Conservation (phyloP, 2,797 vertebrate species). For the Leptoclinus maculatus region DNA sequence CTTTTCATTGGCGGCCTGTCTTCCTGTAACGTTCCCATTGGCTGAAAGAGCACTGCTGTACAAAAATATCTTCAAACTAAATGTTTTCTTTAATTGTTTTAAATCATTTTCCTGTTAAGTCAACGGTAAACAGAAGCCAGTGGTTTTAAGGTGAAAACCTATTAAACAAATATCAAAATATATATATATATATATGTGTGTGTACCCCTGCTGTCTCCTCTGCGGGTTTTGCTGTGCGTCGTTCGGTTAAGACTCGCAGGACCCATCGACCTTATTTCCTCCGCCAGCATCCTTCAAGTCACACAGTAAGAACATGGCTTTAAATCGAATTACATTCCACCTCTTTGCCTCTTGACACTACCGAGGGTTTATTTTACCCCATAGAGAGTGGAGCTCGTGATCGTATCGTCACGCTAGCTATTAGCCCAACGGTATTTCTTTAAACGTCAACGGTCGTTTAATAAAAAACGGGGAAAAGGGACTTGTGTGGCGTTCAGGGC, state of each 20-base stretch:
- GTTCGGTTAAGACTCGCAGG: slow-evolving; percentile 51
- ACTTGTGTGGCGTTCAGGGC: slow-evolving; percentile 18
- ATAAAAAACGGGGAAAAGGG: not conserved
- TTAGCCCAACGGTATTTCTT: not conserved
- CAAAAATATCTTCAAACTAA: slow-evolving; percentile 41
- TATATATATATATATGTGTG: not conserved
- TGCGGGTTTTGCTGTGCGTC: slow-evolving; percentile 46
- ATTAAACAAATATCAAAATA: not conserved
- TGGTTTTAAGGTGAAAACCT: not conserved
- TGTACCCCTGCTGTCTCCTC: not conserved
- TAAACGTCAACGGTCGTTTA: not conserved
- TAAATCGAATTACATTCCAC: not conserved
- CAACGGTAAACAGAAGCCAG: not conserved
- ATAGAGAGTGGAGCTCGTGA: too few relatives aligned
- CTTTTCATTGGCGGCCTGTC: slow-evolving; percentile 63
- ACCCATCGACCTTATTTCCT: slow-evolving; percentile 48
- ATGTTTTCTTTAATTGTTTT: slow-evolving; percentile 13
- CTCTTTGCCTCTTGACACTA: too few relatives aligned
- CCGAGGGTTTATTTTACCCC: not conserved
- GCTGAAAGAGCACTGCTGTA: slow-evolving; percentile 10
- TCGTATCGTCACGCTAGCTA: not conserved
- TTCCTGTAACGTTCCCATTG: slow-evolving; percentile 23
- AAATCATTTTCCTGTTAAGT: too few relatives aligned
- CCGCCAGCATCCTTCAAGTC: slow-evolving; percentile 58
- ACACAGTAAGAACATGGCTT: slow-evolving; percentile 71